Conservation (phyloP, 2,797 vertebrate genomes). For the Hoplostethus mediterraneus region DNA sequence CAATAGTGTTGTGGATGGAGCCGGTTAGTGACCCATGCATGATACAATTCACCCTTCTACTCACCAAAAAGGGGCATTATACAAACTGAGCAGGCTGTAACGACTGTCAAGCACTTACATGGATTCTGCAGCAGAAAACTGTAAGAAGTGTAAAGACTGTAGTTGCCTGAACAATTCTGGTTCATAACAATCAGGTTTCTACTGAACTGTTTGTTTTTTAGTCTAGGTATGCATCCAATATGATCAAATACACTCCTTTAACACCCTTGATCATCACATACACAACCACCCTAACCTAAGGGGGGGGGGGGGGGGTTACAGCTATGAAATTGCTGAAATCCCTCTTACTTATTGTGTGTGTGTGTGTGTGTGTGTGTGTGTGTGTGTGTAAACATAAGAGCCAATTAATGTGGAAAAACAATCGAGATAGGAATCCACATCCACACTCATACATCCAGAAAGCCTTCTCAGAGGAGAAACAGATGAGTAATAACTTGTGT, state of each 20-base stretch:
- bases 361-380: not conserved
- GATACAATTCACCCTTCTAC: constrained; percentile 59
- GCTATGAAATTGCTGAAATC: not conserved
- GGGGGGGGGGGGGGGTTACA: not conserved
- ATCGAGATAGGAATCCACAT: not conserved
- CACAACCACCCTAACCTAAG: not conserved
- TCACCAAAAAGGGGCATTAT: constrained; percentile 57
- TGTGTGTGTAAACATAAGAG: not conserved
- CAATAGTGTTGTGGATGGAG: constrained; percentile 65
- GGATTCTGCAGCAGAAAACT: constrained; percentile 41
- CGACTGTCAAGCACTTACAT: constrained; percentile 42
- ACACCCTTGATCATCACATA: not conserved
- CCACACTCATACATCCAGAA: not conserved
- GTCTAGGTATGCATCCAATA: not conserved
- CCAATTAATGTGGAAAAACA: not conserved
- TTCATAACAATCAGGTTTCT: constrained; percentile 1
- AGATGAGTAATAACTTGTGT: constrained; percentile 15
- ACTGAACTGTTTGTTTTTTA: constrained; percentile 4
- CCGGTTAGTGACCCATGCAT: constrained; percentile 71
- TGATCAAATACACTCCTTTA: constrained; percentile 11
- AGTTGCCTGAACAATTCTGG: constrained; percentile 33
- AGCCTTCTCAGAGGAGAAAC: constrained; percentile 22
- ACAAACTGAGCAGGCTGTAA: constrained; percentile 49
- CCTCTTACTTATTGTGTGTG: too few species aligned
- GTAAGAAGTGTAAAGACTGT: constrained; percentile 19